Evolutionary conservation across 2,797 vertebrate genomes (phyloP).

Genomic region (Sternotherus odoratus): DNA sequence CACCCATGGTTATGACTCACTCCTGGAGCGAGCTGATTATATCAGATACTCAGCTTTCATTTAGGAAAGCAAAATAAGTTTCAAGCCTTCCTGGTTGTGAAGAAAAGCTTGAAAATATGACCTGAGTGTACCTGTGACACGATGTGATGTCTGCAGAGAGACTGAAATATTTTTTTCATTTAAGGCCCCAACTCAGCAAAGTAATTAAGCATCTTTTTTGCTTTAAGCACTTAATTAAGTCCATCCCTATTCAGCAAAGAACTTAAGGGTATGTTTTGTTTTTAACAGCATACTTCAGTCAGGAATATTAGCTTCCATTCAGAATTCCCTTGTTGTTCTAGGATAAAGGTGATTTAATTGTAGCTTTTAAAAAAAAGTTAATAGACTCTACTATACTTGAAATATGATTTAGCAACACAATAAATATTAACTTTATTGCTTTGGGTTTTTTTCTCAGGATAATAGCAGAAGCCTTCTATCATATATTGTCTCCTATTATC

Average conservation of each 20-base stretch:
- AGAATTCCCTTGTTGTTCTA: background rate
- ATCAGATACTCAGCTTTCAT: background rate
- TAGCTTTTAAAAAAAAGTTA: background rate
- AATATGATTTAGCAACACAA: background rate
- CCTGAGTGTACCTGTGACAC: background rate
- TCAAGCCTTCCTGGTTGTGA: background rate
- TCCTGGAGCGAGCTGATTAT: background rate
- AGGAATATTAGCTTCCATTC: background rate
- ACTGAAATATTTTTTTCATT: background rate
- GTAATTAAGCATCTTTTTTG: background rate
- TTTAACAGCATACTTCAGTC: background rate
- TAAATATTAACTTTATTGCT: background rate
- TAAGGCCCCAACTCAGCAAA: background rate
- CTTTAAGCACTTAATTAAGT: background rate
- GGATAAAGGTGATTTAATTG: background rate
- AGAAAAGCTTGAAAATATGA: background rate
- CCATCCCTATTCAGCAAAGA: background rate
- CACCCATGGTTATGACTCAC: background rate
- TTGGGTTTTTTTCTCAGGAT: constrained; percentile 85
- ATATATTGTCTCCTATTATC: constrained; percentile 95
- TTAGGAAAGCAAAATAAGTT: background rate
- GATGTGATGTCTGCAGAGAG: background rate
- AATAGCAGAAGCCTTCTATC: constrained; percentile 92
- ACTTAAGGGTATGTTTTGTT: background rate
- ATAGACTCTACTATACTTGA: background rate